Conservation (phyloP, 2,113 vertebrate species). For the Carassius auratus region DNA sequence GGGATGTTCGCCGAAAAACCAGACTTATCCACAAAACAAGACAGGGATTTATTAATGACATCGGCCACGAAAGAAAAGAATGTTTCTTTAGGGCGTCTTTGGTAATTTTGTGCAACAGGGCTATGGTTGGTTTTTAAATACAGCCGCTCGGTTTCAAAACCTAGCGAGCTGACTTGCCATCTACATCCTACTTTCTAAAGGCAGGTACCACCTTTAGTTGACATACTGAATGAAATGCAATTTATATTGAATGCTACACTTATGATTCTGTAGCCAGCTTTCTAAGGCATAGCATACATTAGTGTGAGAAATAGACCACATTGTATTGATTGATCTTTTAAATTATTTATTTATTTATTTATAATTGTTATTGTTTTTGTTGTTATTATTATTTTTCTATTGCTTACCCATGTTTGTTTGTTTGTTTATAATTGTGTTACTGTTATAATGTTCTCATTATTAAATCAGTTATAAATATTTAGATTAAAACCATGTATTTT, state of each 20-base stretch:
- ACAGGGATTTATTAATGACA: slow-evolving; percentile 52
- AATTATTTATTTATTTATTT: not conserved
- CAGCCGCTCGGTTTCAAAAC: not conserved
- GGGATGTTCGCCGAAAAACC: slow-evolving; percentile 17
- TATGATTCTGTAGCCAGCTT: not conserved
- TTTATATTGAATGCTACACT: not conserved
- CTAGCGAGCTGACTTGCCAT: not conserved
- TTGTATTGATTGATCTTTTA: not conserved
- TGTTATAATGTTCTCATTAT: too few species aligned
- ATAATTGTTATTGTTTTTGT: too few species aligned
- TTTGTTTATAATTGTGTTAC: too few species aligned
- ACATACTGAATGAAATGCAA: not conserved
- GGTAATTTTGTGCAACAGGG: slow-evolving; percentile 18
- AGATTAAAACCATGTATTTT: too few species aligned
- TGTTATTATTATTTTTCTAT: too few species aligned
- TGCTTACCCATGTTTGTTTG: too few species aligned
- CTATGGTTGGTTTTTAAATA: slow-evolving; percentile 16
- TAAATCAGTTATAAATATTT: too few species aligned
- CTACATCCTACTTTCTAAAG: not conserved
- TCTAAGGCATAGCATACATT: too few species aligned
- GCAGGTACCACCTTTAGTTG: not conserved
- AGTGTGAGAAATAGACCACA: not conserved
- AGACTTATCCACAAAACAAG: slow-evolving; percentile 46
- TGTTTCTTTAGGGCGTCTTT: slow-evolving; percentile 24
- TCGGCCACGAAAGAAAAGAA: not conserved